Conservation (phyloP, 53 echinoderm and acorn worm genomes). For the Stichopus horrens region DNA sequence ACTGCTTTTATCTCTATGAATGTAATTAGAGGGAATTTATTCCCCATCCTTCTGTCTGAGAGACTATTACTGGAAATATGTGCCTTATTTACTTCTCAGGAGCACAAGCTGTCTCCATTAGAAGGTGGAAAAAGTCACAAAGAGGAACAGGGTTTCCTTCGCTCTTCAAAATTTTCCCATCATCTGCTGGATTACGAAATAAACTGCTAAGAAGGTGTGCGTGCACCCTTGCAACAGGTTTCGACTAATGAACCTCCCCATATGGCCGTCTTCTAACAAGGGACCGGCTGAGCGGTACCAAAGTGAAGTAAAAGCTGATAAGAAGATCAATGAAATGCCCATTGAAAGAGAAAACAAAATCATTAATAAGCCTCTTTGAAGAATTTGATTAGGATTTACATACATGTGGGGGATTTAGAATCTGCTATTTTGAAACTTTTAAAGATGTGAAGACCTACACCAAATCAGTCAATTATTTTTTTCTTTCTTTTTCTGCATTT, state of each 20-base stretch:
- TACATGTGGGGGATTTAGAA: background rate
- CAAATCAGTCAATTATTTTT: constrained; percentile 1
- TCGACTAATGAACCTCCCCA: background rate
- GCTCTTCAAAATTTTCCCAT: background rate
- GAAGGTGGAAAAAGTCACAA: background rate
- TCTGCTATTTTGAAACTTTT: background rate
- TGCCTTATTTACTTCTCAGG: too few relatives aligned
- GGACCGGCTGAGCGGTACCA: too few relatives aligned
- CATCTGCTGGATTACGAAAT: background rate
- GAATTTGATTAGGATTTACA: background rate
- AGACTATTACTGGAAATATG: too few relatives aligned
- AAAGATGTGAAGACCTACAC: background rate
- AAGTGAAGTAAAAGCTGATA: too few relatives aligned
- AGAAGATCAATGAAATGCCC: background rate
- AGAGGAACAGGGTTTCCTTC: background rate
- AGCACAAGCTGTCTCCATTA: background rate
- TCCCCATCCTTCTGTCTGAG: too few relatives aligned
- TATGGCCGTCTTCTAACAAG: too few relatives aligned
- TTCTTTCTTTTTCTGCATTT: constrained; percentile 7
- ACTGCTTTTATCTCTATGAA: too few relatives aligned
- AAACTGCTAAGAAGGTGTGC: background rate
- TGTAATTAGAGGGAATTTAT: too few relatives aligned
- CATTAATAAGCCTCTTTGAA: constrained; percentile 16
- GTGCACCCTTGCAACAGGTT: background rate
- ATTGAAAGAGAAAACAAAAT: constrained; percentile 13